Conservation (phyloP, 2,113 vertebrate genomes). For the Larimichthys polyactis region DNA sequence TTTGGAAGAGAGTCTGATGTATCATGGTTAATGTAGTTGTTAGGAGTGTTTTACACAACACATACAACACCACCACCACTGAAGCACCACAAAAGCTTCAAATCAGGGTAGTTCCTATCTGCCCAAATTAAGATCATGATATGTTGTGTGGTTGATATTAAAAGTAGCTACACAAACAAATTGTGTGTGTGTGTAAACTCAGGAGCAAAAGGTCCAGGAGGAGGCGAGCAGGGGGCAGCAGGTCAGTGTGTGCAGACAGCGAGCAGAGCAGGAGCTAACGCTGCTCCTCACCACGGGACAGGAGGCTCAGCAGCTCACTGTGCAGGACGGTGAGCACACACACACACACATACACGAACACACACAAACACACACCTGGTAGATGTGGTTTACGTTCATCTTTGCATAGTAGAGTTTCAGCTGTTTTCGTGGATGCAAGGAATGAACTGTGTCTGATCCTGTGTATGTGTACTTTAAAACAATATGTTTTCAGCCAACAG, state of each 20-base stretch:
- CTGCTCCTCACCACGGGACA: slow-evolving; percentile 50
- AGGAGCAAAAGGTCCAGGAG: slow-evolving; percentile 15
- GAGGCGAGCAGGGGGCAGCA: background rate
- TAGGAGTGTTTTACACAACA: too few species aligned
- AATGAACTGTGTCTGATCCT: background rate
- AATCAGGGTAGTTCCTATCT: background rate
- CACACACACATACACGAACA: background rate
- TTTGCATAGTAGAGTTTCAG: too few species aligned
- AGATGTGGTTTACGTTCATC: too few species aligned
- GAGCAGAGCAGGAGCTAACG: slow-evolving; percentile 57
- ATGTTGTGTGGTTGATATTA: background rate
- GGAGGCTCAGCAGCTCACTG: slow-evolving; percentile 43
- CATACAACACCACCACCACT: too few species aligned
- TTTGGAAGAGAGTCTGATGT: too few species aligned
- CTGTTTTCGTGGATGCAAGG: too few species aligned
- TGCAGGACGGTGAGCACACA: slow-evolving; percentile 65
- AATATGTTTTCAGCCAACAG: slow-evolving; percentile 78
- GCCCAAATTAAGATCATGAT: background rate
- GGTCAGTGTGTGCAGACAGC: slow-evolving; percentile 38
- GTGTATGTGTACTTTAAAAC: background rate
- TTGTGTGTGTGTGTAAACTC: background rate
- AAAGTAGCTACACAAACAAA: background rate
- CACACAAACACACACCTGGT: background rate
- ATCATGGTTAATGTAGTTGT: too few species aligned
- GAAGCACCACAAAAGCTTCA: too few species aligned